Evolutionary conservation across 2,888 invertebrate genomes (phyloP).

Genomic region (Lasioglossum calceatum): DNA sequence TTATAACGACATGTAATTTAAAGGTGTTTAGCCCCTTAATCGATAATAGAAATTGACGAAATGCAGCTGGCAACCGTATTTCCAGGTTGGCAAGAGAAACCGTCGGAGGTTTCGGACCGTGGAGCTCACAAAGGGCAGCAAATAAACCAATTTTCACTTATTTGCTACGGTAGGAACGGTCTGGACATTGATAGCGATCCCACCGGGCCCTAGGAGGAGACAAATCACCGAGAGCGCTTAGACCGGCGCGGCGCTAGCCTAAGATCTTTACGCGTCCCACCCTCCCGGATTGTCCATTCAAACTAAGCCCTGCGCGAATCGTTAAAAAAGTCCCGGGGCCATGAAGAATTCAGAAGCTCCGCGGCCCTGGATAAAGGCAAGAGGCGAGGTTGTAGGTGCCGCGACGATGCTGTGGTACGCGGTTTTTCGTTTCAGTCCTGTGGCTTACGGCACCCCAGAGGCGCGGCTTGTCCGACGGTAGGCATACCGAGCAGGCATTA

Average conservation of each 20-base stretch:
- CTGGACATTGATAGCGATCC: conserved; percentile 12
- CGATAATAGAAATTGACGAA: neutral
- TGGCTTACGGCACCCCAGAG: conserved; percentile 81
- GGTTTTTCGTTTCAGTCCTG: conserved; percentile 66
- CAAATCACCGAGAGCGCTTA: conserved; percentile 19
- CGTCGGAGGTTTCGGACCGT: neutral
- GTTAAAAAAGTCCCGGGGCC: conserved; percentile 47
- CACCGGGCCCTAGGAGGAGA: conserved; percentile 7
- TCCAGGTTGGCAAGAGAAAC: neutral
- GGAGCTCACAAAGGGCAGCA: neutral
- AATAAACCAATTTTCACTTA: neutral
- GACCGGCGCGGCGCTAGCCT: too few relatives aligned
- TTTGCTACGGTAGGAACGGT: neutral
- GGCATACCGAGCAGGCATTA: conserved; percentile 84
- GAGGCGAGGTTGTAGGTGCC: conserved; percentile 51
- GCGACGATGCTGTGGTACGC: conserved; percentile 44
- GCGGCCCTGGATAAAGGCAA: conserved; percentile 31
- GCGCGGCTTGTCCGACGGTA: conserved; percentile 67
- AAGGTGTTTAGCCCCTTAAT: neutral
- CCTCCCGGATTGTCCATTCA: conserved; percentile 21
- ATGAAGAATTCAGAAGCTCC: conserved; percentile 70
- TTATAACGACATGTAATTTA: too few relatives aligned
- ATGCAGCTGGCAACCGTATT: neutral
- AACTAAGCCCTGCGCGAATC: conserved; percentile 21
- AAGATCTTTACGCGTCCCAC: conserved; percentile 17